Evolutionary conservation across 1,140 invertebrate species (phyloP), one percentile per base, ranked within the genome.

Genomic region (Episyrphus balteatus): DNA sequence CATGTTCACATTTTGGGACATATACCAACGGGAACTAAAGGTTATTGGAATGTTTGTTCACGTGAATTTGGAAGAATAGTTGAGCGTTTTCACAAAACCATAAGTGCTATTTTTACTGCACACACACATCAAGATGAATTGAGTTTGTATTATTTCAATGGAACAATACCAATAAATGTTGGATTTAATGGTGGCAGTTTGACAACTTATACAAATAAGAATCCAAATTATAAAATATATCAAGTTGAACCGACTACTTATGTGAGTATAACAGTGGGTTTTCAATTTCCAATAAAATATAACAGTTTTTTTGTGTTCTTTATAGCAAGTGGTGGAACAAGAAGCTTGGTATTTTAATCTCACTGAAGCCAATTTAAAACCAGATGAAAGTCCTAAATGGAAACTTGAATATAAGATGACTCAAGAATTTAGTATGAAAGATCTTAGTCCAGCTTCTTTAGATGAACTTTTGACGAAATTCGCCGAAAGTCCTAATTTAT

Each of bases 1-100:
- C 77, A 75, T 50, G 89, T 91, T 9, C 86, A 92, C 55, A 81
- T 94, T 30, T 61, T 93, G 15, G 76, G 79, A 0, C 91, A 94
- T 53, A 80, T 93, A 45, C 86, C 86, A 1, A 76, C 84, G 2
- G 85, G 83, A 10, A 74, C 76, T 2, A 56, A 69, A 7, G 78
- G 82, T 49, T 85, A 86, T 57, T 72, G 80, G 30, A 66, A 74
- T 39, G 75, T 77, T 3, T 85, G 81, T 77, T 74, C 72, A 30
- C 67, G 71, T 51, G 76, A 83, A 56, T 84, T 78, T 53, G 71
- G 73, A 43, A 75, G 70, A 54, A 77, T 80, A 15, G 49, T 79
- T 42, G 68, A 72, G 37, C 48, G 59, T 10, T 61, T 61, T 26
- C 53, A 51, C 18, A 42, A 75, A 18, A 84, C 76, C n/a, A 83